phyloP scores from a whole-genome alignment of 1,140 invertebrate species.

The Drosophila albomicans region DNA sequence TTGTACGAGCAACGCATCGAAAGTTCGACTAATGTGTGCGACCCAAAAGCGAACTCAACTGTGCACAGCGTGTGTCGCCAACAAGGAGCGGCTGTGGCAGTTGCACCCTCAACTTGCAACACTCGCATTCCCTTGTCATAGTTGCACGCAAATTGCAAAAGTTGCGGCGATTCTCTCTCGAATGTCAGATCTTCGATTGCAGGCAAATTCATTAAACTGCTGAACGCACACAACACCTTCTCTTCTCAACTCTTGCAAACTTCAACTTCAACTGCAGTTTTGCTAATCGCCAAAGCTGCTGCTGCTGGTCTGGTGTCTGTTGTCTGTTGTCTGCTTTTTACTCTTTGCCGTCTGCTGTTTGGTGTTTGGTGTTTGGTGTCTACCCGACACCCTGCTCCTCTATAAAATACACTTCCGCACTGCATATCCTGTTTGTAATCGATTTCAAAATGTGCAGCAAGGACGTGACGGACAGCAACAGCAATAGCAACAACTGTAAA shows the following conservation, averaged over 20 bases:
- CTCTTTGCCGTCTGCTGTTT: background rate
- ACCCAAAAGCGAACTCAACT: conserved; percentile 44
- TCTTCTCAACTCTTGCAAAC: background rate
- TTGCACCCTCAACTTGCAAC: background rate
- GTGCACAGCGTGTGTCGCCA: conserved; percentile 60
- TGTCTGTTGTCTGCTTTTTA: background rate
- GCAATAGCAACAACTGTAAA: background rate
- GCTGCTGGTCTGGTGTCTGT: conserved; percentile 5
- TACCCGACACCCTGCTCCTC: background rate
- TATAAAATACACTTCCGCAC: conserved; percentile 76
- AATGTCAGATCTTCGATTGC: conserved; percentile 45
- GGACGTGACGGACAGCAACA: conserved; percentile 52
- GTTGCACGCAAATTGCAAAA: conserved; percentile 71
- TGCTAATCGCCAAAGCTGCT: conserved; percentile 44
- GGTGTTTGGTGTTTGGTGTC: conserved; percentile 13
- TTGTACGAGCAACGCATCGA: conserved; percentile 21
- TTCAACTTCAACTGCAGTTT: conserved; percentile 19
- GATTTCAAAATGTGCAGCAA: conserved; percentile 80
- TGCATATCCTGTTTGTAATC: conserved; percentile 83
- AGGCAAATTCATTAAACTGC: conserved; percentile 63
- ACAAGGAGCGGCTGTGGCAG: conserved; percentile 19
- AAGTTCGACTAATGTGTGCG: conserved; percentile 55
- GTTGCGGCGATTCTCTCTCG: conserved; percentile 53
- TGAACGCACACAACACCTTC: conserved; percentile 10
- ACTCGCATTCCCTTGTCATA: conserved; percentile 28